Evolutionary conservation across 2,113 vertebrate genomes (phyloP), one percentile per base, ranked within the genome.

Genomic region (Menura novaehollandiae): DNA sequence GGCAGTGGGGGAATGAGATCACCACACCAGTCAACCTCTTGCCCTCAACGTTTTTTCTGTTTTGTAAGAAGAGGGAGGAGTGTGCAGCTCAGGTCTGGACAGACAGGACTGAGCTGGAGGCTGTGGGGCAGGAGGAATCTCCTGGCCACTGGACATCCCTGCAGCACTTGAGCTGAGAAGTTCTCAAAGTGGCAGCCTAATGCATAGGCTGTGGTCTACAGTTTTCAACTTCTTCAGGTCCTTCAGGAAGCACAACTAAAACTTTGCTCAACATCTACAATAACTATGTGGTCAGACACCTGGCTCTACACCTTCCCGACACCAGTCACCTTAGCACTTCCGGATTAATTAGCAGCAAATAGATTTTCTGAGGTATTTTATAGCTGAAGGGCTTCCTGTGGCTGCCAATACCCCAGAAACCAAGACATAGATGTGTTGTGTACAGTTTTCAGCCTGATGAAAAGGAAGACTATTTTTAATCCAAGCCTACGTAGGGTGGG

Each of bases 381-480:
- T 49, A 95, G 75, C 67, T 67, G 55, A 90, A 94, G 46, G 46
- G 60, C 43, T 86, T 95, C 88, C 89, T 6, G 6, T 66, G 73
- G 88, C 59, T 89, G 88, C 91, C 84, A 84, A 11, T 26, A 35
- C 8, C 79, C 77, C 81, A 94, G 59, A 80, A 94, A 71, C 37
- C 59, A 74, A 77, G 89, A 95, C 32, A 63, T 28, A 73, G 74
- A 92, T 17, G 22, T 20, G 75, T 24, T 93, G 86, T 60, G 63
- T 71, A 91, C 41, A 73, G 62, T 93, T 97, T 95, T 95, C 93
- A 94, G 89, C 75, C 96, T 95, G 76, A 93, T 95, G 90, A 97
- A 96, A 97, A 96, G 84, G 74, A 97, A 95, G 88, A 79, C 96
- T 98, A 96, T 97, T 98, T 98, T 95, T 97, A 97, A 95, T 95